Evolutionary conservation across 1,140 invertebrate genomes (phyloP).

Genomic region (Hylaeus volcanicus): DNA sequence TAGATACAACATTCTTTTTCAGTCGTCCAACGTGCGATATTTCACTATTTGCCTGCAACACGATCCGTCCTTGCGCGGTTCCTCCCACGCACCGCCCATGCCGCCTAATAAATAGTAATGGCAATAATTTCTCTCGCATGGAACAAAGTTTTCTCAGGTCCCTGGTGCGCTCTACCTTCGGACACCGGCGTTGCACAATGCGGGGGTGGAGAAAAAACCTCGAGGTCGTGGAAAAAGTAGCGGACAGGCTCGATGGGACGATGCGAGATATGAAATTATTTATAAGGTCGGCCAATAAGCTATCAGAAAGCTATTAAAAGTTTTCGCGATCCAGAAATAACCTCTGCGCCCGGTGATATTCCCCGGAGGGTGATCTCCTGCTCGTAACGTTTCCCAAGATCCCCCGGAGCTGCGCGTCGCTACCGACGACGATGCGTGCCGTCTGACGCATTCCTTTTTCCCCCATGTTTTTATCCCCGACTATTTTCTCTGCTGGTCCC

Average conservation of each 20-base stretch:
- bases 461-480: neutral
- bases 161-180: neutral
- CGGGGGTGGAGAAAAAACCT: neutral
- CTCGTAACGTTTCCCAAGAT: conserved; percentile 38
- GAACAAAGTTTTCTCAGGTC: conserved; percentile 14
- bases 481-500: conserved; percentile 1
- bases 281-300: conserved; percentile 68
- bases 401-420: neutral
- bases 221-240: neutral
- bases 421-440: conserved; percentile 40
- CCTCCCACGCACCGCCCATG: neutral
- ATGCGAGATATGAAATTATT: conserved; percentile 68
- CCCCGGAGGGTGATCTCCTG: conserved; percentile 57
- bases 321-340: conserved; percentile 71
- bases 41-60: neutral
- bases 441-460: conserved; percentile 16
- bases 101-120: conserved; percentile 29
- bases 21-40: neutral
- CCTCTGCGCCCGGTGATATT: conserved; percentile 52
- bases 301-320: conserved; percentile 75
- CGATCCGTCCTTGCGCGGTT: neutral
- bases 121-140: conserved; percentile 18
- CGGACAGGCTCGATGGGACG: conserved; percentile 26
- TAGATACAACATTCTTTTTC: no score
- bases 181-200: conserved; percentile 13